phyloP scores from a whole-genome alignment of 1,140 invertebrate genomes.

The Drosophila bipectinata region DNA sequence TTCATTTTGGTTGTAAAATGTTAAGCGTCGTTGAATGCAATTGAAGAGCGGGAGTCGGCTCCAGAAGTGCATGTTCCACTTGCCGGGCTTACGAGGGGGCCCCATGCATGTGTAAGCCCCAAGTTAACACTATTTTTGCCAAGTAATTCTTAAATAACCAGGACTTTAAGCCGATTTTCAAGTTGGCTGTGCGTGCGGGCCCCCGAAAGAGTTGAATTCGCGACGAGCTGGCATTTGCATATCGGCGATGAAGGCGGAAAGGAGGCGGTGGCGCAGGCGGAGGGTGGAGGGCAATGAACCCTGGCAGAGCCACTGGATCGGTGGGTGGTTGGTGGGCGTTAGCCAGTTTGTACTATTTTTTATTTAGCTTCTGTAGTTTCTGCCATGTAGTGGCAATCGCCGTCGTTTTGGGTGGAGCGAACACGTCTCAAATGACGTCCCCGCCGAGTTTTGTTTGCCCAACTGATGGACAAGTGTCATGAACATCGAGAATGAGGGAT shows the following conservation, averaged over 20 bases:
- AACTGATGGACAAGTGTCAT: constrained; percentile 79
- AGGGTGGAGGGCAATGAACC: constrained; percentile 57
- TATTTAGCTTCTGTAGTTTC: constrained; percentile 43
- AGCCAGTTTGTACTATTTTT: constrained; percentile 2
- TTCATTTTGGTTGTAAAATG: constrained; percentile 65
- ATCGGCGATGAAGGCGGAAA: constrained; percentile 50
- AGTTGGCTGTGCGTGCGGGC: constrained; percentile 56
- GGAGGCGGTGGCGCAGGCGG: no score
- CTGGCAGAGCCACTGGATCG: constrained; percentile 10
- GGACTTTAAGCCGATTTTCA: constrained; percentile 59
- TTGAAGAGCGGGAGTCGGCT: constrained; percentile 60
- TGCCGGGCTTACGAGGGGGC: constrained; percentile 14
- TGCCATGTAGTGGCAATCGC: constrained; percentile 35
- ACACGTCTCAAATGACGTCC: constrained; percentile 73
- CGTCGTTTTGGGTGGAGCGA: constrained; percentile 50
- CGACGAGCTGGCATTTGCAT: constrained; percentile 64
- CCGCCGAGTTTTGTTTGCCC: constrained; percentile 59
- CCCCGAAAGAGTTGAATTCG: constrained; percentile 42
- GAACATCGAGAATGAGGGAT: constrained; percentile 61
- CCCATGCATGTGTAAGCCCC: constrained; percentile 46
- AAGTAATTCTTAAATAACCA: constrained; percentile 75
- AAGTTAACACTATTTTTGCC: constrained; percentile 68
- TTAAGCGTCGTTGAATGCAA: constrained; percentile 72
- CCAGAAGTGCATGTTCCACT: constrained; percentile 33
- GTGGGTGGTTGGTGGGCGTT: not conserved